Evolutionary conservation across 1,140 invertebrate genomes (phyloP), one percentile per base, ranked within the genome.

Genomic region (Onthophagus taurus): DNA sequence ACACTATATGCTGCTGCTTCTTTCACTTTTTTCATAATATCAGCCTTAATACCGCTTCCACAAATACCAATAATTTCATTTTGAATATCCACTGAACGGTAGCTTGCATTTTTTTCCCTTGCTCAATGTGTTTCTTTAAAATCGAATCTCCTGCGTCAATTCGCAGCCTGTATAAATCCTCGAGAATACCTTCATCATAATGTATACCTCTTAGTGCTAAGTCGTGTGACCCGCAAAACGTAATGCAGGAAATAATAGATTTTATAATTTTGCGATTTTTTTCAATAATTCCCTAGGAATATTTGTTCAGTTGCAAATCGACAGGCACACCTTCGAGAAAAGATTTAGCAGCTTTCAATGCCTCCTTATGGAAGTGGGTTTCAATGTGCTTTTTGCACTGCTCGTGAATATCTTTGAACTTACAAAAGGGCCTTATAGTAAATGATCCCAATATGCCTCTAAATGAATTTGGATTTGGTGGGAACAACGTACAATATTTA

Each of bases 221-320:
- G 14, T 34, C 31, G 13, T 34, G 31, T 8, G 31, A 11, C 8
- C 8, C 31, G 14, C 5, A 34, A 34, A 34, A 34, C 7, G 31
- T 14, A 14, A 34, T 34, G 31, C 31, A 34, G 31, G 31, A 34
- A 34, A 34, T 14, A 34, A 34, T 14, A 8, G 31, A 34, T 8
- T 8, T 11, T 14, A 14, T 6, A 11, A 34, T 14, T 14, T 34
- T 34, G 6, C 31, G 7, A 6, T 34, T 34, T 34, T 14, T 14
- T 14, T 14, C 14, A 34, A 11, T 34, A 14, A 14, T 14, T 34
- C 14, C 14, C 24, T 34, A 13, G 8, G 31, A 14, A 34, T 8
- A 34, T 14, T 34, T 8, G 14, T 34, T 8, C 5, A 34, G 31
- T 34, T 8, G 31, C 8, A 34, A 6, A n/a, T 26, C 24, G 7